Evolutionary conservation across 2,888 invertebrate species (phyloP), one percentile per base, ranked within the genome.

Genomic region (Sarcophaga variegata): DNA sequence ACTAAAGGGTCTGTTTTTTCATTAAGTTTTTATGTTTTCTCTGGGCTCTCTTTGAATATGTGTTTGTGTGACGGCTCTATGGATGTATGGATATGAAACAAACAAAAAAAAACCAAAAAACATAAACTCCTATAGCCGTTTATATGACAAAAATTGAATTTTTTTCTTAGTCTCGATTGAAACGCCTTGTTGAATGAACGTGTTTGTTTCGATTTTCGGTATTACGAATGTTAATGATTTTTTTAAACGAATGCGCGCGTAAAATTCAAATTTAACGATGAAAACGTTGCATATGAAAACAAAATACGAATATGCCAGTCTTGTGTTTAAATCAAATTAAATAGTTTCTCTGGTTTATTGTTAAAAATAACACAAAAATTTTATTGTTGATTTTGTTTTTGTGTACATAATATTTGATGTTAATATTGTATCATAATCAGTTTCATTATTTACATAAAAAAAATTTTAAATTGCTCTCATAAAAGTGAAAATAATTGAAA

Each of bases 91-190:
- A 72, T 78, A 77, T 78, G 72, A 62, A 59, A 54, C n/a, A 72
- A 37, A 83, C 72, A 83, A 49, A 71, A 71, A 76, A 83, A 27
- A 66, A 27, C 71, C 2, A 5, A 5, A 75, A 81, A 79, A 80
- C 60, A 17, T 49, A 77, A 49, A 67, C 78, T 84, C 78, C 79
- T 81, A 63, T 81, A 67, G 86, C 79, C 81, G 87, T 82, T 87
- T 87, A 72, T 82, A 79, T 81, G 78, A 75, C 84, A 87, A 79
- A 79, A 84, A 66, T 47, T 70, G 66, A 78, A 62, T 54, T 59
- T 87, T 70, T 87, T 84, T 81, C 54, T 87, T 84, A 87, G 87
- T 87, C 84, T 79, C 66, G 75, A 79, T 79, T 79, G 71, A 79
- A 84, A 82, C 87, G 84, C 84, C 87, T 84, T 64, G 78, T 69